Percentiles rank a stretch among this genome's conserved stretches.
phyloP scores from a whole-genome alignment of 2,888 invertebrate species.

The Epinotia brunnichana region DNA sequence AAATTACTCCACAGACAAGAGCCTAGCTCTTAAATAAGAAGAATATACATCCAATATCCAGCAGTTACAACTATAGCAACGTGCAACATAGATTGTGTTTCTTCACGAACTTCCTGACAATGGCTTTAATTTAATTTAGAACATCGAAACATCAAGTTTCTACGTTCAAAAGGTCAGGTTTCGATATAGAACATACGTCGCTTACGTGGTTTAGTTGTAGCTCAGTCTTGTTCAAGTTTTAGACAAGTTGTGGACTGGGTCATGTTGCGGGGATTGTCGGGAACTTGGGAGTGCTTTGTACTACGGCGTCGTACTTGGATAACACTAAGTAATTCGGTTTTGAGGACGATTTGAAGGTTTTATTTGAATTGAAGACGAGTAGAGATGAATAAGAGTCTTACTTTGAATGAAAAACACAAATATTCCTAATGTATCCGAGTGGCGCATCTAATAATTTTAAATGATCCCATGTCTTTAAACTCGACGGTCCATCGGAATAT shows the following conservation, averaged over 20 bases:
- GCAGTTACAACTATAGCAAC: background rate
- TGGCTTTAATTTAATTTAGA: constrained; percentile 38
- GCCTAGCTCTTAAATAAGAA: too few relatives aligned
- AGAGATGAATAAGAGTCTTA: too few relatives aligned
- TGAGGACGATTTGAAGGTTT: background rate
- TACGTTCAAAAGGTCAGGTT: background rate
- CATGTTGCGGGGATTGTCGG: constrained; percentile 14
- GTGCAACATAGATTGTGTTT: constrained; percentile 22
- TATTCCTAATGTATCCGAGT: too few relatives aligned
- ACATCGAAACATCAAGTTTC: background rate
- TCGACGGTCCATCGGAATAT: too few relatives aligned
- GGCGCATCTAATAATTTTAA: background rate
- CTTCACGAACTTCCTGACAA: constrained; percentile 22
- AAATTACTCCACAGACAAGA: too few relatives aligned
- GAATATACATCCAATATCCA: background rate
- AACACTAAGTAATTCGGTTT: background rate
- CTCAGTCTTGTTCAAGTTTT: constrained; percentile 15
- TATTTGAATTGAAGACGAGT: background rate
- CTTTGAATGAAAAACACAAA: too few relatives aligned
- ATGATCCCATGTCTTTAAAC: background rate
- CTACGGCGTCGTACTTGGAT: background rate
- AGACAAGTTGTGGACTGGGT: constrained; percentile 22
- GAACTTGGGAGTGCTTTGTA: background rate
- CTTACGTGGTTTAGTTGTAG: constrained; percentile 8
- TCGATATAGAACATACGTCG: background rate